A percentile compares a stretch with the other conserved stretches of the same genome.
Conservation (phyloP, 2,888 invertebrate species). For the Timandra comae region DNA sequence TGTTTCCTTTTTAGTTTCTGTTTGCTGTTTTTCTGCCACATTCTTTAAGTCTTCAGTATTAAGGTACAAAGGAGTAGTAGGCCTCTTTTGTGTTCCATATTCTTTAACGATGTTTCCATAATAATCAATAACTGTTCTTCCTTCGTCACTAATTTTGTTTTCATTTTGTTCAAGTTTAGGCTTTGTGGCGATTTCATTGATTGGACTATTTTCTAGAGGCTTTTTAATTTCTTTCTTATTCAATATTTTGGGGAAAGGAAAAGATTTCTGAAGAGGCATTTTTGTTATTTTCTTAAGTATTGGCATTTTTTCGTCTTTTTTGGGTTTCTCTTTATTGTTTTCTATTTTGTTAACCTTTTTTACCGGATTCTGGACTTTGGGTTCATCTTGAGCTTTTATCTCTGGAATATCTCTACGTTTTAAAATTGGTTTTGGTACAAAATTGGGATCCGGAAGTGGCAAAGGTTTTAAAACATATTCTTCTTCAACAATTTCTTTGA, state of each 20-base stretch:
- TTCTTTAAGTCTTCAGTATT: slow-evolving; percentile 79
- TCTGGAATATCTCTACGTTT: slow-evolving; percentile 74
- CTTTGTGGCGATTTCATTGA: slow-evolving; percentile 24
- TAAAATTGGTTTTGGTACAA: slow-evolving; percentile 87
- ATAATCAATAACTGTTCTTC: slow-evolving; percentile 84
- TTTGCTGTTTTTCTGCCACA: slow-evolving; percentile 71
- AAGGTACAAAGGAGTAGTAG: slow-evolving; percentile 73
- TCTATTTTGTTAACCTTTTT: slow-evolving; percentile 30
- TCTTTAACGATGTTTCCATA: slow-evolving; percentile 88
- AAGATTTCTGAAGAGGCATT: slow-evolving; percentile 55
- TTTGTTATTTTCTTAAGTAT: slow-evolving; percentile 64
- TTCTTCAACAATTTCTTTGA: slow-evolving; percentile 42
- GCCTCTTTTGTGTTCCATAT: slow-evolving; percentile 75
- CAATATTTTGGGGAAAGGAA: slow-evolving; percentile 53
- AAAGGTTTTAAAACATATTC: slow-evolving; percentile 76
- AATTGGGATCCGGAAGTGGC: slow-evolving; percentile 82
- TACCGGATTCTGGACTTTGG: slow-evolving; percentile 8
- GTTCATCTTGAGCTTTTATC: slow-evolving; percentile 23
- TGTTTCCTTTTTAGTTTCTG: slow-evolving; percentile 33
- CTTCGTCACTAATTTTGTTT: slow-evolving; percentile 77
- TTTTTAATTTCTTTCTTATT: slow-evolving; percentile 54
- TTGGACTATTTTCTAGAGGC: slow-evolving; percentile 24
- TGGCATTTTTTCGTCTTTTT: slow-evolving; percentile 54
- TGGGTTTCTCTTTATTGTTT: slow-evolving; percentile 32
- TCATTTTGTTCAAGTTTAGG: slow-evolving; percentile 33